These are phyloP conservation scores for Oryctes rhinoceros DNA, from an alignment of 1,140 invertebrate genomes.

Conservation along the genomic window DNA sequence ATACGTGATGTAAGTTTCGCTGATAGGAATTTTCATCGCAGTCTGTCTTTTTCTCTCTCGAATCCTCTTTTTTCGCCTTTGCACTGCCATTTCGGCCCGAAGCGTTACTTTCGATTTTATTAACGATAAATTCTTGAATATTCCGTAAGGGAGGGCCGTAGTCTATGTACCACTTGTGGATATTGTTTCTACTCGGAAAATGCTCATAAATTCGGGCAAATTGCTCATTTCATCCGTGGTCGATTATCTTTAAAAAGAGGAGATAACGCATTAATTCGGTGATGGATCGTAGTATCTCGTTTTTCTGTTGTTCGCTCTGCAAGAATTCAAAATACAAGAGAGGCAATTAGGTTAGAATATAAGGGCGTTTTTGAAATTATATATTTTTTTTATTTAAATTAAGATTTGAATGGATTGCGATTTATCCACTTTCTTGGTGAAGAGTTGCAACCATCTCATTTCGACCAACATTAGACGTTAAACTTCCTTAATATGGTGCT, in stretches of 20 bases:
- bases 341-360: neutral
- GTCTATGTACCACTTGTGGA: neutral
- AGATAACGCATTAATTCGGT: neutral
- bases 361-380: too few species aligned
- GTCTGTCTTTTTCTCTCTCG: neutral
- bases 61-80: neutral
- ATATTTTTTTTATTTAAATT: too few species aligned
- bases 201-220: neutral
- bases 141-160: neutral
- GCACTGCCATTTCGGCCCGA: neutral
- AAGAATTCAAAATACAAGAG: neutral
- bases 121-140: neutral
- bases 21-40: neutral
- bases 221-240: neutral
- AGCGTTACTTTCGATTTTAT: neutral
- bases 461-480: too few species aligned
- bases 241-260: conserved; percentile 4
- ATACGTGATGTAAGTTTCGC: neutral
- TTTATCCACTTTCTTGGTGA: too few species aligned
- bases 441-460: too few species aligned
- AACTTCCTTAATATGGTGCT: too few species aligned
- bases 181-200: neutral
- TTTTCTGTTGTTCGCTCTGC: neutral
- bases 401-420: too few species aligned
- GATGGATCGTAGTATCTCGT: neutral